Base-by-base conservation (phyloP, 2,888 invertebrate species). In the Ctenicera cuprea region DNA sequence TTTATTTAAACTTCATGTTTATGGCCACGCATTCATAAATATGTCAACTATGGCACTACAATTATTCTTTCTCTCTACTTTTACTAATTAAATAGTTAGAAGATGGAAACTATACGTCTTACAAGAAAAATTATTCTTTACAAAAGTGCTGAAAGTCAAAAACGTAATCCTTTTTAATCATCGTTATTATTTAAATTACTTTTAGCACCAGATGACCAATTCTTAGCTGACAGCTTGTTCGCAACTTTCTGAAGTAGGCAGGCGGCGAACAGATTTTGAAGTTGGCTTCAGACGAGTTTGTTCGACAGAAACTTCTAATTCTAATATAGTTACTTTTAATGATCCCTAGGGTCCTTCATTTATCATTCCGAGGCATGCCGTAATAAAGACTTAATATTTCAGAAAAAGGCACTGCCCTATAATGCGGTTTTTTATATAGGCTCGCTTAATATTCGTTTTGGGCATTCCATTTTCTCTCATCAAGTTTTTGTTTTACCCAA, bases 101-200 rank as follows among this genome's bases (percentile, higher is more conserved):
- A 26, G 26, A 26, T 26, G 2, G 3, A 26, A 26, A 26, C 2
- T 26, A 5, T 26, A 26, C 3, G 26, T 26, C 26, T 26, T 5
- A 2, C 9, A 48, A 48, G 48, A 52, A 11, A 52, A 52, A 52
- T 52, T 30, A 14, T 54, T n/a, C 22, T n/a, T 50, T 26, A n/a
- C 14, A 30, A 33, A 48, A 26, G 8, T 0, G 18, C 1, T 9
- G 8, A 45, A 45, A 45, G 45, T 45, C 16, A 18, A n/a, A n/a
- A 18, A 26, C 33, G 9, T 14, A 22, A 54, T 14, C 26, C 11
- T 3, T 12, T 30, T 14, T 54, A 54, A 54, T 54, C 18, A 26
- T n/a, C 12, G 52, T 26, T n/a, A 52, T 52, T 52, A 52, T 52
- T 52, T 52, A 52, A 52, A 52, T 52, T 52, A 52, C 52, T 52